A percentile compares a stretch with the other conserved stretches of the same genome.
Conservation (phyloP, 2,888 invertebrate genomes). For the Muscina levida region DNA sequence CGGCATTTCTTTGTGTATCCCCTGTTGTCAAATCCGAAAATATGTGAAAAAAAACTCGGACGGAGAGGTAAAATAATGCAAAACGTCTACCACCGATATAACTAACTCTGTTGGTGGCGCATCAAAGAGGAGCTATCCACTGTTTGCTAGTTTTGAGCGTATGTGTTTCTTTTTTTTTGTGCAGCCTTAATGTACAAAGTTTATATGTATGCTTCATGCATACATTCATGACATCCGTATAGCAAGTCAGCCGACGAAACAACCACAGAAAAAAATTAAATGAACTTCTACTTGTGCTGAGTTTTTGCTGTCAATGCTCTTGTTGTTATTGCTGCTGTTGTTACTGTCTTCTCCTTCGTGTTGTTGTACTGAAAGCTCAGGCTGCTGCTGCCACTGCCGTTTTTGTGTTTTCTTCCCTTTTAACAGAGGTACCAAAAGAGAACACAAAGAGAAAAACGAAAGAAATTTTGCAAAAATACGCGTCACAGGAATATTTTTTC, state of each 20-base stretch:
- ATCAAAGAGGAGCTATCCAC: slow-evolving; percentile 35
- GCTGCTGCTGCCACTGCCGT: slow-evolving; percentile 38
- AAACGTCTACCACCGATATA: slow-evolving; percentile 37
- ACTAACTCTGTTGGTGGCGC: slow-evolving; percentile 56
- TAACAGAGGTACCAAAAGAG: slow-evolving; percentile 65
- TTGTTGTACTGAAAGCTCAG: slow-evolving; percentile 47
- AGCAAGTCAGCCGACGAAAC: slow-evolving; percentile 36
- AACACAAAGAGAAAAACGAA: slow-evolving; percentile 50
- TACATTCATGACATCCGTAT: slow-evolving; percentile 13
- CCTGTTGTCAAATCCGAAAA: background rate
- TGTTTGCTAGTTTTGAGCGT: slow-evolving; percentile 46
- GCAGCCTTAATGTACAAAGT: slow-evolving; percentile 56
- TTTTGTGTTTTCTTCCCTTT: slow-evolving; percentile 61
- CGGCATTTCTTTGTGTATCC: background rate
- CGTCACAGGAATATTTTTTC: slow-evolving; percentile 63
- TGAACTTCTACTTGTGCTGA: slow-evolving; percentile 60
- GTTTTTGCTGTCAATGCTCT: slow-evolving; percentile 44
- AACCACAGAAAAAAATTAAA: slow-evolving; percentile 43
- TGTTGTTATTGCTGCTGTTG: slow-evolving; percentile 29
- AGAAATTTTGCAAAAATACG: slow-evolving; percentile 64
- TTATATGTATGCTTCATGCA: slow-evolving; percentile 60
- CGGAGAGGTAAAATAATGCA: slow-evolving; percentile 19
- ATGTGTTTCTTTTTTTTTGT: slow-evolving; percentile 42
- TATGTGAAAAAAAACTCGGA: background rate
- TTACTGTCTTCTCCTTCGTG: slow-evolving; percentile 28